Evolutionary conservation across 1,140 invertebrate genomes (phyloP), one percentile per base, ranked within the genome.

Genomic region (Lethocerus indicus): DNA sequence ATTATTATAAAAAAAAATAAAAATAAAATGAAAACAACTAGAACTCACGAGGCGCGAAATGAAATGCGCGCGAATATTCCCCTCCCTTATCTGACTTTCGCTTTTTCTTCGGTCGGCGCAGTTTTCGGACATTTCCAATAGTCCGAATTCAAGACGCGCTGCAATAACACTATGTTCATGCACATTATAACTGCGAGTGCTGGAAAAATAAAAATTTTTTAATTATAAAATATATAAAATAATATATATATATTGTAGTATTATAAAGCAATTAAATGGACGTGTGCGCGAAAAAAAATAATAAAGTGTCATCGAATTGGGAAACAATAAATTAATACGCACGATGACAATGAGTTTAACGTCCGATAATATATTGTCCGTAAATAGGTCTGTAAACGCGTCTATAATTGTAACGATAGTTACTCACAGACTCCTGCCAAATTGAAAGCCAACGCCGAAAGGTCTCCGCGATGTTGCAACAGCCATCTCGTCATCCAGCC

Each of bases 401-500:
- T n/a, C n/a, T n/a, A n/a, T n/a, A n/a, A n/a, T n/a, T n/a, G n/a
- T 23, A 13, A 25, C 16, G 23, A 27, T 43, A 26, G 9, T 24
- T 39, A 57, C 57, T 58, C 48, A 58, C 57, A 46, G 18, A 50
- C 20, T 26, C 50, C 53, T 21, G 47, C 53, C 3, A 58, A 20
- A n/a, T 53, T 51, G 28, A 55, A 53, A 39, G 47, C 52, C 32
- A 49, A 40, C 24, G 64, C 49, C 14, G 67, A 64, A 3, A 71
- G 55, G 25, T 62, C 52, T 24, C 66, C 59, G 25, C 63, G 59
- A 55, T 71, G 64, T 20, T 70, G 52, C 7, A 68, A 61, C n/a
- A 72, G 57, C 68, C 70, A 72, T n/a, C 68, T 54, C 0, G 66
- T 70, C 68, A 73, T 70, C 69, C 70, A 72, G 2, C 68, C 65